Evolutionary conservation across 2,113 vertebrate genomes (phyloP).

Genomic region (Tretioscincus oriximinensis): DNA sequence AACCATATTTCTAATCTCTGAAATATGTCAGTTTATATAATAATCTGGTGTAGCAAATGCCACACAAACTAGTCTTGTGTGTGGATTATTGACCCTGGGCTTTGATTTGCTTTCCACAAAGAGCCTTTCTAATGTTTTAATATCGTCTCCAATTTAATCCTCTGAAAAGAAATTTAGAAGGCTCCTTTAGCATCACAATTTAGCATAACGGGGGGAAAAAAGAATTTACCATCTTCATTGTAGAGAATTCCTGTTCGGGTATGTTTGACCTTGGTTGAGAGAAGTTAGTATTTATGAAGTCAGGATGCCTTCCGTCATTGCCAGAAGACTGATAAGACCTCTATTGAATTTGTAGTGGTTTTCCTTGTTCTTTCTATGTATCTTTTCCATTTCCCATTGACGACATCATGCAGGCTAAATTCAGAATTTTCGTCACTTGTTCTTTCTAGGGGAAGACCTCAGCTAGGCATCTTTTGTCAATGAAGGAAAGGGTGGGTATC

Average conservation of each 20-base stretch:
- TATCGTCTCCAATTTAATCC: background rate
- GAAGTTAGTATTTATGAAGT: constrained; percentile 33
- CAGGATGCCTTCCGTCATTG: constrained; percentile 39
- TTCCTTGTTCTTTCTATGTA: constrained; percentile 38
- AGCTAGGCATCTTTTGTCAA: constrained; percentile 35
- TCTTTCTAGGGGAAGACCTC: constrained; percentile 55
- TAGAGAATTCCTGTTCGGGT: constrained; percentile 39
- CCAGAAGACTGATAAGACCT: constrained; percentile 50
- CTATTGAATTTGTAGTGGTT: constrained; percentile 39
- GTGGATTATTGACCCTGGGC: too few species aligned
- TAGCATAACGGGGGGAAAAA: background rate
- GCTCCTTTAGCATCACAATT: background rate
- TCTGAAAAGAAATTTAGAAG: constrained; percentile 9
- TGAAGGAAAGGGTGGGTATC: constrained; percentile 23
- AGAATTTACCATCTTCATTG: background rate
- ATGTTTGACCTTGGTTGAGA: constrained; percentile 45
- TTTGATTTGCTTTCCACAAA: too few species aligned
- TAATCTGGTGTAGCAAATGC: too few species aligned
- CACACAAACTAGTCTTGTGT: too few species aligned
- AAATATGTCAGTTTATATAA: too few species aligned
- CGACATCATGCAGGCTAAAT: constrained; percentile 30
- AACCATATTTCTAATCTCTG: too few species aligned
- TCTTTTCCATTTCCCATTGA: constrained; percentile 65
- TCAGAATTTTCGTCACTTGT: constrained; percentile 45
- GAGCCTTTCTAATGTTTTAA: background rate